Conservation (phyloP, 2,113 vertebrate species). For the Sapayoa aenigma region DNA sequence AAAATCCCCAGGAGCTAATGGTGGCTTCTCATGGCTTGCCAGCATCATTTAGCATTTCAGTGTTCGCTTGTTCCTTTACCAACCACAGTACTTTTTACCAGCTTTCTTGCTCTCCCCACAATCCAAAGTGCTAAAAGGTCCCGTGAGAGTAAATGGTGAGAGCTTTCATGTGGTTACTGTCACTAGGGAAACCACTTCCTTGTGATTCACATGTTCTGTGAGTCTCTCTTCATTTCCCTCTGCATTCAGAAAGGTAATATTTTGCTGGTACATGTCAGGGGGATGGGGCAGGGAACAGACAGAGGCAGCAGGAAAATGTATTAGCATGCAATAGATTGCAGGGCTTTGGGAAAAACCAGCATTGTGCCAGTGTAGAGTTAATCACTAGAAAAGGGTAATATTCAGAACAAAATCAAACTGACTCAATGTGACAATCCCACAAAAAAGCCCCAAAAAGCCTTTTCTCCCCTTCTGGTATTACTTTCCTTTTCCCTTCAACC, state of each 20-base stretch:
- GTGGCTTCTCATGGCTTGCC: not conserved
- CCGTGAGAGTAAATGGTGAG: constrained; percentile 56
- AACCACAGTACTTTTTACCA: not conserved
- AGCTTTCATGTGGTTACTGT: constrained; percentile 65
- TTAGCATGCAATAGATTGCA: not conserved
- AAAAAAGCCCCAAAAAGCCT: not conserved
- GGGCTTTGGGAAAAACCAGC: not conserved
- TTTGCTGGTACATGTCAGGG: not conserved
- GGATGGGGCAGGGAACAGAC: constrained; percentile 13
- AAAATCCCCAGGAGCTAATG: not conserved
- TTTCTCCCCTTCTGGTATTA: not conserved
- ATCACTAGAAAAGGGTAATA: not conserved
- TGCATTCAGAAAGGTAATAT: constrained; percentile 19
- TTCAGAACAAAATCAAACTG: not conserved
- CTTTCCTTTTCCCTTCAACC: not conserved
- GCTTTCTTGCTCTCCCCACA: constrained; percentile 40
- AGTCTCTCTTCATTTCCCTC: constrained; percentile 5
- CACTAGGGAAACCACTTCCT: constrained; percentile 69
- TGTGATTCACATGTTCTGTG: constrained; percentile 60
- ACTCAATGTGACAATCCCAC: not conserved
- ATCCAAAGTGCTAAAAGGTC: constrained; percentile 61
- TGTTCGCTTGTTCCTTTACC: not conserved
- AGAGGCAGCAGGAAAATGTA: not conserved
- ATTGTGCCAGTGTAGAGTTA: not conserved
- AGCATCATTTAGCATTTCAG: not conserved